Evolutionary conservation across 2,113 vertebrate species (phyloP).

Genomic region (Arvicanthis niloticus): DNA sequence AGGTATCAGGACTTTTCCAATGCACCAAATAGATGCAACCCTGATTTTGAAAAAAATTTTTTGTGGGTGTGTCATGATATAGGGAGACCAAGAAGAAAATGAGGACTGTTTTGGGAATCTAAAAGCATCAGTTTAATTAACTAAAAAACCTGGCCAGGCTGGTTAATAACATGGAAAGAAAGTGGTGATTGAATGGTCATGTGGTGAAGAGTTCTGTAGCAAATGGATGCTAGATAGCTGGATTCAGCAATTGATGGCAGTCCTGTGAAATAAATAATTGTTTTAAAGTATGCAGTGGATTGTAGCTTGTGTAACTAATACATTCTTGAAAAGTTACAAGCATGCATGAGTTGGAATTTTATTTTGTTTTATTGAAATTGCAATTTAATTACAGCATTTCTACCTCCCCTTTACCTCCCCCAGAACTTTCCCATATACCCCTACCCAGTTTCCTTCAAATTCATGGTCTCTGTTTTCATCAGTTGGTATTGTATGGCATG

Average conservation of each 20-base stretch:
- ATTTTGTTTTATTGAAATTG: background rate
- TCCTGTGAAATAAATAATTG: background rate
- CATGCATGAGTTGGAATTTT: background rate
- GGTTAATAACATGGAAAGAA: constrained; percentile 81
- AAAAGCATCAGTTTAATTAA: constrained; percentile 82
- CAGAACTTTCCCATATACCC: background rate
- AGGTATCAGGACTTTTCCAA: background rate
- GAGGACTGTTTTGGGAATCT: constrained; percentile 67
- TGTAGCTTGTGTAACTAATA: background rate
- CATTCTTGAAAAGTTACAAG: background rate
- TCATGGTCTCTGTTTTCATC: too few relatives aligned
- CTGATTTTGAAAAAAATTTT: constrained; percentile 19
- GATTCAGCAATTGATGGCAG: background rate
- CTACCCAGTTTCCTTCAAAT: background rate
- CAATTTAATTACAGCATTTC: background rate
- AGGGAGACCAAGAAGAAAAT: background rate
- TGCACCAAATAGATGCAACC: background rate
- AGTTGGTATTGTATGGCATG: background rate
- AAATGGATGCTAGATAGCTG: background rate
- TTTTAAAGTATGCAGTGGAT: background rate
- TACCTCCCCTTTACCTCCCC: background rate
- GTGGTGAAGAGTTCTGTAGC: constrained; percentile 73
- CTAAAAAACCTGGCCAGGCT: constrained; percentile 70
- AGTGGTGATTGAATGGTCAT: constrained; percentile 48
- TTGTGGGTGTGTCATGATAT: background rate